These are phyloP conservation scores for Parazoanthus darwini DNA, from an alignment of 92 coral and sea anemone genomes.

Conservation along the genomic window DNA sequence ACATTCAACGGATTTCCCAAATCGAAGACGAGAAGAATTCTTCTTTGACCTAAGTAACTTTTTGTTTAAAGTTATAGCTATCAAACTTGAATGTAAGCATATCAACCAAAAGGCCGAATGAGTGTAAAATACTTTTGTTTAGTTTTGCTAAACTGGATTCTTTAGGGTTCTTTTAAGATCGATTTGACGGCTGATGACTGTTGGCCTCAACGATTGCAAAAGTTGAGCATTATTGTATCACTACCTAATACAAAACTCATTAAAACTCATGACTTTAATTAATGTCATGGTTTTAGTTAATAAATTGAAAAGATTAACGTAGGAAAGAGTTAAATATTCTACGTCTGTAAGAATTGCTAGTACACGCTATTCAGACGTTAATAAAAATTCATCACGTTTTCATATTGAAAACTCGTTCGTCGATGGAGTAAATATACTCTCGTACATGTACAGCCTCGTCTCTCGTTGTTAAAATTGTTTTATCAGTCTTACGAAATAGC, in stretches of 20 bases:
- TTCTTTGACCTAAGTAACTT: not conserved
- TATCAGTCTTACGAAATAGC: not conserved
- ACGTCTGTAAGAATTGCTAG: not conserved
- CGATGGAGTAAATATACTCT: not conserved
- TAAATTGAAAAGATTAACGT: constrained; percentile 36
- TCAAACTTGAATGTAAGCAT: no score
- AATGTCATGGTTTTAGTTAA: constrained; percentile 42
- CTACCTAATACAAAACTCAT: constrained; percentile 15
- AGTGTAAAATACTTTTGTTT: no score
- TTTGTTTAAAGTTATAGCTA: not conserved
- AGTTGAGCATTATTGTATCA: not conserved
- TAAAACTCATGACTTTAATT: constrained; percentile 40
- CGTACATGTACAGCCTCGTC: not conserved
- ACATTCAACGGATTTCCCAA: not conserved
- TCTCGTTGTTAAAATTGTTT: not conserved
- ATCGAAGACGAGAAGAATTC: not conserved
- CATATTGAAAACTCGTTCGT: not conserved
- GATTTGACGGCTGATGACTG: not conserved
- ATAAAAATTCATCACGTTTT: constrained; percentile 11
- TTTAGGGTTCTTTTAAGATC: no score
- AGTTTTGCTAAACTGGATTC: no score
- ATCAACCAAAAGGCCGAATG: no score
- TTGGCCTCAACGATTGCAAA: not conserved
- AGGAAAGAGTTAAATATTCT: not conserved
- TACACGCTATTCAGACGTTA: not conserved